These are phyloP conservation scores for Sarcophaga variegata DNA, from an alignment of 2,888 invertebrate species.

Conservation along the genomic window DNA sequence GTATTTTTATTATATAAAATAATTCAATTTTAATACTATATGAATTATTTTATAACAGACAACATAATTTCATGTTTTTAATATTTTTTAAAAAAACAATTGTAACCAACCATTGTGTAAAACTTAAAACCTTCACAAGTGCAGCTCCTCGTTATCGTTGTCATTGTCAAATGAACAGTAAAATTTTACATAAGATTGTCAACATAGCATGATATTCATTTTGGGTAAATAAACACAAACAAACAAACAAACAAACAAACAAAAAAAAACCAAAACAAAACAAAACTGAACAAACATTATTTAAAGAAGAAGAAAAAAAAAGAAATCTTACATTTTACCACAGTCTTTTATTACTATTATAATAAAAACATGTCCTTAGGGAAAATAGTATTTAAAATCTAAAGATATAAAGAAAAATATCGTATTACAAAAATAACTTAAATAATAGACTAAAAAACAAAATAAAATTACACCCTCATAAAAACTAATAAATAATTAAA, in stretches of 20 bases:
- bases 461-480: constrained; percentile 46
- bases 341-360: constrained; percentile 36
- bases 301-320: not conserved
- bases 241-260: not conserved
- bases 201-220: constrained; percentile 62
- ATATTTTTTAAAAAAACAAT: constrained; percentile 9
- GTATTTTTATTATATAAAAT: no score
- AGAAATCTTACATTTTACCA: constrained; percentile 15
- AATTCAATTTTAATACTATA: no score
- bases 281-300: constrained; percentile 20
- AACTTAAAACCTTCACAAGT: constrained; percentile 63
- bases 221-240: constrained; percentile 47
- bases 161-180: constrained; percentile 57
- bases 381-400: constrained; percentile 63
- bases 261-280: not conserved
- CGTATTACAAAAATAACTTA: constrained; percentile 49
- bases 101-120: constrained; percentile 47
- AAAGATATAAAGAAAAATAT: constrained; percentile 37
- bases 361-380: constrained; percentile 58
- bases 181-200: constrained; percentile 51
- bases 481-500: constrained; percentile 39
- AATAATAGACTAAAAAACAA: constrained; percentile 58
- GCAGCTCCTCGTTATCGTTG: constrained; percentile 70
- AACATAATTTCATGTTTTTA: not conserved
- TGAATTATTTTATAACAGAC: no score